Evolutionary conservation across 2,888 invertebrate species (phyloP).

Genomic region (Merodon equestris): DNA sequence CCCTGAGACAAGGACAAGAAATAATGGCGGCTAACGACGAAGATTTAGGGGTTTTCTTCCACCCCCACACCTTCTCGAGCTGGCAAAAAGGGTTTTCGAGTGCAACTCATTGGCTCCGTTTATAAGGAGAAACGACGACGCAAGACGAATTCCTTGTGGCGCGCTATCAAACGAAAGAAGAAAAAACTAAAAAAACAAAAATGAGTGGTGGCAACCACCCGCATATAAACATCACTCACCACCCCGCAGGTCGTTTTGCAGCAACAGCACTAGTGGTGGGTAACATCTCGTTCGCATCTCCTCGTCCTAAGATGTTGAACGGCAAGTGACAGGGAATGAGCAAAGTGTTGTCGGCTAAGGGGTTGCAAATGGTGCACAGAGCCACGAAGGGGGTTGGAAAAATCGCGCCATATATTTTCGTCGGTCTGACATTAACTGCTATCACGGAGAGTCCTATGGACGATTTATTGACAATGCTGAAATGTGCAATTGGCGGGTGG

Average conservation of each 20-base stretch:
- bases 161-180: conserved; percentile 44
- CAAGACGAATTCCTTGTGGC: conserved; percentile 68
- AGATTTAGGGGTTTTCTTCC: conserved; percentile 71
- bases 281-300: conserved; percentile 43
- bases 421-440: conserved; percentile 80
- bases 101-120: conserved; percentile 68
- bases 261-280: conserved; percentile 37
- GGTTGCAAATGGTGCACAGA: conserved; percentile 53
- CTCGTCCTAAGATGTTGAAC: conserved; percentile 62
- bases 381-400: conserved; percentile 35
- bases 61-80: conserved; percentile 27
- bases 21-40: conserved; percentile 77
- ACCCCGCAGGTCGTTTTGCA: conserved; percentile 68
- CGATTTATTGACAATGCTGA: conserved; percentile 79
- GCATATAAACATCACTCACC: conserved; percentile 71
- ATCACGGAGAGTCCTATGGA: conserved; percentile 75
- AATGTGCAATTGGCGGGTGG: conserved; percentile 70
- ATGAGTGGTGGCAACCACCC: conserved; percentile 38
- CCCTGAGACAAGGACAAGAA: conserved; percentile 77
- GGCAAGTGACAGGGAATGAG: conserved; percentile 62
- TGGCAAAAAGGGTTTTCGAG: conserved; percentile 56
- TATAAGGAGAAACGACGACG: conserved; percentile 57
- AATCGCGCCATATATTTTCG: conserved; percentile 78
- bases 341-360: conserved; percentile 43
- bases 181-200: conserved; percentile 2